These are phyloP conservation scores for Pachyrhynchus sulphureomaculatus DNA, from an alignment of 1,140 invertebrate species.

Conservation along the genomic window DNA sequence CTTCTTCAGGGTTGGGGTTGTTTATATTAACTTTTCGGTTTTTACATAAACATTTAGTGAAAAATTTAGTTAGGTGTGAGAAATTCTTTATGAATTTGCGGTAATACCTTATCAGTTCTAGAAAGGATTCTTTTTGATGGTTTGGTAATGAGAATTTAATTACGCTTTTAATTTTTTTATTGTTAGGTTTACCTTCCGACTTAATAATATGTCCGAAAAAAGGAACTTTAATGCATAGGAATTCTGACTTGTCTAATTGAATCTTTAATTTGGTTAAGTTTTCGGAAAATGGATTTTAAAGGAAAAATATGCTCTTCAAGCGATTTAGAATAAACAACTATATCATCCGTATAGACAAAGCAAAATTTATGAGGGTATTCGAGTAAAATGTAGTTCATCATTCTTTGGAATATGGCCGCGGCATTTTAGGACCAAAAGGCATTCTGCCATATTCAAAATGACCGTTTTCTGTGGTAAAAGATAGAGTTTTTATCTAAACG, in stretches of 20 bases:
- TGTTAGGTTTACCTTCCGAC: conserved; percentile 32
- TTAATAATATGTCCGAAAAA: conserved; percentile 39
- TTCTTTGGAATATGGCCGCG: conserved; percentile 29
- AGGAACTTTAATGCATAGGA: conserved; percentile 22
- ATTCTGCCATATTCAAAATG: conserved; percentile 36
- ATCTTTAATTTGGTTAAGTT: neutral
- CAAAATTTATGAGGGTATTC: conserved; percentile 28
- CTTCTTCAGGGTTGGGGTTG: neutral
- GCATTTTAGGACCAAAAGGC: conserved; percentile 33
- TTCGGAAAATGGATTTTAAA: neutral
- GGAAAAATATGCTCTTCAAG: conserved; percentile 2
- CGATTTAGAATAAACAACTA: conserved; percentile 25
- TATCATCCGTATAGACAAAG: conserved; percentile 49
- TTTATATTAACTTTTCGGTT: no score
- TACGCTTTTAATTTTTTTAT: conserved; percentile 27
- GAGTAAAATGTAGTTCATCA: neutral
- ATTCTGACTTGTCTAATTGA: conserved; percentile 13
- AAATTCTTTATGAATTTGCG: no score
- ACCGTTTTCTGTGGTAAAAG: conserved; percentile 20
- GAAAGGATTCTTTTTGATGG: neutral
- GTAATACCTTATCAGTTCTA: no score
- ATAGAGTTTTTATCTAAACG: conserved; percentile 21
- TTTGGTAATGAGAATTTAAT: conserved; percentile 3
- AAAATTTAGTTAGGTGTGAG: no score
- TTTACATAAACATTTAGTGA: no score